Percentiles rank a stretch among this genome's conserved stretches.
Evolutionary conservation across 2,797 vertebrate genomes (phyloP).

Genomic region (Spinus olivaceus): DNA sequence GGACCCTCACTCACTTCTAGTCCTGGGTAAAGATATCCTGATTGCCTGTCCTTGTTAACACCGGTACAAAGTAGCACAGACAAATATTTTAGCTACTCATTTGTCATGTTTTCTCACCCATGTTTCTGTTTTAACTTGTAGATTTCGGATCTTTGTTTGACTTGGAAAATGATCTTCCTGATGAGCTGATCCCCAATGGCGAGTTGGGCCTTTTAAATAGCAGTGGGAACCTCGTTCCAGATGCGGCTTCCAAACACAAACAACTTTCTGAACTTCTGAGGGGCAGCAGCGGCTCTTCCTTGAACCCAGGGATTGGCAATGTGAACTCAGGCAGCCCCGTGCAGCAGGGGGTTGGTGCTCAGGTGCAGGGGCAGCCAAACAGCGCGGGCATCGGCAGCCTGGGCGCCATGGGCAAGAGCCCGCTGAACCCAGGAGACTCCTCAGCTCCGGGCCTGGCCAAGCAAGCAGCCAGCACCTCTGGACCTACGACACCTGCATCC

Average conservation of each 20-base stretch:
- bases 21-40: neutral
- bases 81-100: neutral
- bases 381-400: constrained; percentile 68
- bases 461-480: constrained; percentile 79
- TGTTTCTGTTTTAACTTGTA: constrained; percentile 71
- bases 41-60: neutral
- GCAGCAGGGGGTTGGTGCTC: constrained; percentile 80
- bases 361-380: constrained; percentile 82
- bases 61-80: neutral
- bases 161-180: constrained; percentile 96
- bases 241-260: constrained; percentile 97
- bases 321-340: constrained; percentile 85
- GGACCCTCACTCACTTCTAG: fast-evolving
- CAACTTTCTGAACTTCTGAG: constrained; percentile 96
- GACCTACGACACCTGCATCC: constrained; percentile 80
- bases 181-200: constrained; percentile 95
- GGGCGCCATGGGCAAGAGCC: constrained; percentile 87
- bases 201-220: constrained; percentile 85
- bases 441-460: constrained; percentile 74
- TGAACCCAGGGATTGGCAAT: constrained; percentile 78
- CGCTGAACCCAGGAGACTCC: constrained; percentile 85
- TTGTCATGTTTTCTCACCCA: constrained; percentile 38
- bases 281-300: constrained; percentile 81
- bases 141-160: constrained; percentile 92
- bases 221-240: constrained; percentile 81